phyloP scores from a whole-genome alignment of 1,140 invertebrate species.

The Pogonomyrmex barbatus region DNA sequence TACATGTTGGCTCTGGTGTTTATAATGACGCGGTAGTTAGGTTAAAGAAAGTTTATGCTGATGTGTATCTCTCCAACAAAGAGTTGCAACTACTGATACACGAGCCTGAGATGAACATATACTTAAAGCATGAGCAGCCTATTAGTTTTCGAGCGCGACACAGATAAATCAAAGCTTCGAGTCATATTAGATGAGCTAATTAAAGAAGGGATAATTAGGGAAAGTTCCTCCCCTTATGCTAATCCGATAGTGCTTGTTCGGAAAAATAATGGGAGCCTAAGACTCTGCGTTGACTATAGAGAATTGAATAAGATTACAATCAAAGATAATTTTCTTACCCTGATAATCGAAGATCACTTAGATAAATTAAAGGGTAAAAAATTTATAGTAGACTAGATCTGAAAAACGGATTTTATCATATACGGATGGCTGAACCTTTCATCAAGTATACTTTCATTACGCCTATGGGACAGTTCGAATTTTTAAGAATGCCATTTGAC shows the following conservation, averaged over 20 bases:
- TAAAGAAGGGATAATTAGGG: not conserved
- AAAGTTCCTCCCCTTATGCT: not conserved
- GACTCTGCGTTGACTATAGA: constrained; percentile 3
- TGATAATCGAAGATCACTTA: constrained; percentile 16
- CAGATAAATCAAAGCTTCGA: not conserved
- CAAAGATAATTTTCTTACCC: constrained; percentile 24
- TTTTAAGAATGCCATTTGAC: not conserved
- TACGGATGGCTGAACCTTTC: not conserved
- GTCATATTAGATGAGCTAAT: not conserved
- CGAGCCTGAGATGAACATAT: too few species aligned
- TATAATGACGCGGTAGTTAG: too few species aligned
- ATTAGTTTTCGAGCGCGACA: too few species aligned
- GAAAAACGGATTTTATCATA: constrained; percentile 24
- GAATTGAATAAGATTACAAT: constrained; percentile 17
- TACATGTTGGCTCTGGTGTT: too few species aligned
- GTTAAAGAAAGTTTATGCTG: too few species aligned
- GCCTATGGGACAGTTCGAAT: constrained; percentile 15
- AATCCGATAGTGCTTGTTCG: constrained; percentile 11
- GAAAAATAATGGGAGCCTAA: not conserved
- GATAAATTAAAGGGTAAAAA: constrained; percentile 19
- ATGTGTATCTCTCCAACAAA: too few species aligned
- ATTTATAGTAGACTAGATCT: constrained; percentile 14
- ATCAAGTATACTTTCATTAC: constrained; percentile 35
- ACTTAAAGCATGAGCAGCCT: too few species aligned
- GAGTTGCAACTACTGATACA: too few species aligned